Base-by-base conservation (phyloP, 2,797 vertebrate species). In the Cirrhinus mrigala region DNA sequence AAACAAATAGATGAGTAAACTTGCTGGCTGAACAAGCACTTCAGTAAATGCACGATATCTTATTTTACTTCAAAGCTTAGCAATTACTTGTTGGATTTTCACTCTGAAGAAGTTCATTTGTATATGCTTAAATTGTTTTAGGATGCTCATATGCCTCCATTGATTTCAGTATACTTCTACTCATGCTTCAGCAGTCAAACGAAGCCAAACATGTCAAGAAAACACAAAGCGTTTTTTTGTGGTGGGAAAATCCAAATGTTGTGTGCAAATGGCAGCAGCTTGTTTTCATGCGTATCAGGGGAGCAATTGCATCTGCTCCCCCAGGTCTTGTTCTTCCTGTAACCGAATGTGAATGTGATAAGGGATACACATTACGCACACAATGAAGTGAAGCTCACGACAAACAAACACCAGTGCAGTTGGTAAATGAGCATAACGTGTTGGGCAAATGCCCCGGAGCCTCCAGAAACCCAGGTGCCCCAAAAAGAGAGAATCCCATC, bases 181-280 rank as follows among this genome's bases (percentile, higher is more conserved):
- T 54, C 10, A 27, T 18, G 44, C 6, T 50, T 50, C 22, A 50
- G 7, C 44, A 46, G 40, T 24, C 40, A 71, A n/a, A 71, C 11
- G 0, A 12, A 48, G 46, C n/a, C 37, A 79, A n/a, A 79, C 37
- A 79, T 62, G 37, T 46, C n/a, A 46, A 8, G 15, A 62, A 60
- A 78, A n/a, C 75, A 58, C 75, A 78, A 15, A 60, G 20, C 24
- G 6, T 56, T 76, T 56, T 76, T 69, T 56, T 74, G 20, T 56
- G 27, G 27, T 76, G 29, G 74, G 20, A 18, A 79, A 62, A 79
- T 79, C n/a, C n/a, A 62, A 79, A 50, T 74, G n/a, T 18, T 15
- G 46, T 16, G 46, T 74, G 46, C 15, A 74, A 74, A 64, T 62
- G 37, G 22, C 37, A 60, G 9, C n/a, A 62, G 54, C 56, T 62